Conservation (phyloP, 2,888 invertebrate genomes). For the Diadegma fenestrale region DNA sequence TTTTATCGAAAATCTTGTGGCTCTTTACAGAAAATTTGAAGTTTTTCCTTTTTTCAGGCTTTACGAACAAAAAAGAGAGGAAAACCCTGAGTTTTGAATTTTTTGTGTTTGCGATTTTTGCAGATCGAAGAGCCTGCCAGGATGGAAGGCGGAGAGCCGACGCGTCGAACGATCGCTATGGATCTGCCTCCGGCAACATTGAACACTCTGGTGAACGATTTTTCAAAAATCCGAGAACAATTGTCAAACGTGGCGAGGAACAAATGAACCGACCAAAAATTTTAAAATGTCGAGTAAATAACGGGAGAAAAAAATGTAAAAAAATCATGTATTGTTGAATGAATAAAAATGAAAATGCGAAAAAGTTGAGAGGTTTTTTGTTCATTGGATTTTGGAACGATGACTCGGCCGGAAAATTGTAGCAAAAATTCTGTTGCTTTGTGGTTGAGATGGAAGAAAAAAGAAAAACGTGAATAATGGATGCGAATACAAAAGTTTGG, state of each 20-base stretch:
- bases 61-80: neutral
- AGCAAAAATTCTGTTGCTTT: neutral
- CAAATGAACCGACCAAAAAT: conserved; percentile 45
- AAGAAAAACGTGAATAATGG: conserved; percentile 12
- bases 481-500: conserved; percentile 53
- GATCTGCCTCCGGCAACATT: conserved; percentile 71
- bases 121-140: conserved; percentile 70
- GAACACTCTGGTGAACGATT: conserved; percentile 71
- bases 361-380: neutral
- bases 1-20: neutral
- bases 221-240: conserved; percentile 72
- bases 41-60: too few relatives aligned
- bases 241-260: conserved; percentile 69
- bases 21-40: too few relatives aligned
- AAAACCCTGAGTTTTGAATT: neutral
- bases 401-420: conserved; percentile 8
- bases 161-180: conserved; percentile 65
- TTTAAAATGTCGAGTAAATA: too few relatives aligned
- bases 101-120: conserved; percentile 35
- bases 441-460: neutral
- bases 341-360: conserved; percentile 1
- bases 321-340: neutral
- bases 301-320: neutral
- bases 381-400: neutral
- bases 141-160: conserved; percentile 60